Base-by-base conservation (phyloP, 2,797 vertebrate species). In the Cuniculus paca region DNA sequence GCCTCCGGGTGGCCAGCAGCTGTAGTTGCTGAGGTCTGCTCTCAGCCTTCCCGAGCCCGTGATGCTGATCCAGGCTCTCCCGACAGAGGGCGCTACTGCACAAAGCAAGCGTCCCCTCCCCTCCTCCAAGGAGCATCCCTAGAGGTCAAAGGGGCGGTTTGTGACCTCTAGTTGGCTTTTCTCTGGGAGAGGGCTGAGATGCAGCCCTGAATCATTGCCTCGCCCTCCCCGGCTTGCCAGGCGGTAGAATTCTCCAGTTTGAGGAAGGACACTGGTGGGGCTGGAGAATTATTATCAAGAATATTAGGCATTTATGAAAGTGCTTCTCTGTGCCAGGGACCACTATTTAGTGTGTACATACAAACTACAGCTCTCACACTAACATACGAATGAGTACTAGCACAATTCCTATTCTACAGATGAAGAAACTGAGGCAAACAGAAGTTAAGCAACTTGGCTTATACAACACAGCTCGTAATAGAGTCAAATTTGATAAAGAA, bases 11-110 rank as follows among this genome's bases (percentile, higher is more conserved):
- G 36, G 36, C 36, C 22, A 22, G 36, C 22, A 31, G 17, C 31
- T 1, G 5, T 26, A 75, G 48, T 16, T 19, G 31, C 19, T 45
- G n/a, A 24, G 0, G 8, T 11, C 80, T 0, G 19, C n/a, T n/a
- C 48, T 4, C 42, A 14, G 58, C 48, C 31, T 70, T 24, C 86
- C 63, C 94, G 82, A 65, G 80, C 90, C 94, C 84, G 3, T 22
- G 20, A 78, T 90, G 85, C 91, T 83, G 88, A 90, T 2, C 58
- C 3, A 39, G 48, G 39, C 58, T 97, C 39, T 75, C 58, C 97
- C 97, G 87, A 97, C 91, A 97, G 97, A 98, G 97, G 97, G 97
- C 31, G 7, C 97, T 52, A 90, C 19, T 39, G 68, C 91, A 94
- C 96, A 97, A 92, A 97, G 86, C 89, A 96, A 93, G 61, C 24